A percentile compares a stretch with the other conserved stretches of the same genome.
phyloP scores from a whole-genome alignment of 2,797 vertebrate species.

The Yasuhikotakia modesta region DNA sequence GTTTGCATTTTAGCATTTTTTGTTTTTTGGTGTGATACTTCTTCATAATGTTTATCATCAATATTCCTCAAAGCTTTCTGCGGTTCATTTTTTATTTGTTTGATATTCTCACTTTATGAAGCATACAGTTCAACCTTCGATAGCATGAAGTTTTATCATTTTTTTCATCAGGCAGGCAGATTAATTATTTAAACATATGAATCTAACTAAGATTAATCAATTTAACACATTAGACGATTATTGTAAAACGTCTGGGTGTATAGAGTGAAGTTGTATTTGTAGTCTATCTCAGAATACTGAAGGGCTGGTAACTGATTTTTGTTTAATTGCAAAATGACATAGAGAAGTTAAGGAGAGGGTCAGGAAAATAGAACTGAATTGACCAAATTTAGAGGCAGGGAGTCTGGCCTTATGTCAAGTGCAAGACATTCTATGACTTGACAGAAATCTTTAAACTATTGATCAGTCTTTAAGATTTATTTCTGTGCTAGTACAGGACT shows the following conservation, averaged over 20 bases:
- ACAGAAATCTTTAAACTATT: constrained; percentile 25
- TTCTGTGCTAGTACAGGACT: constrained; percentile 10
- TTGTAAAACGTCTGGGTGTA: background rate
- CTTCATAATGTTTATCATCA: too few relatives aligned
- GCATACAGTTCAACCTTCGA: too few relatives aligned
- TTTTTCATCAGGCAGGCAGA: too few relatives aligned
- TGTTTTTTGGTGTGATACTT: background rate
- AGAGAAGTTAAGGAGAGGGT: too few relatives aligned
- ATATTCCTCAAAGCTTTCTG: background rate
- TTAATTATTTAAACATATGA: too few relatives aligned
- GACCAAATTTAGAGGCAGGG: background rate
- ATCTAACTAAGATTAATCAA: too few relatives aligned
- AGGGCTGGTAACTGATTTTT: background rate
- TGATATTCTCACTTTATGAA: too few relatives aligned
- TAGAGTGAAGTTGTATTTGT: background rate
- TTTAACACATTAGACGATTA: background rate
- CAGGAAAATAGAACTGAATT: too few relatives aligned
- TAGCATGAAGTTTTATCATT: too few relatives aligned
- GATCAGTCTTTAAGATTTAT: constrained; percentile 32
- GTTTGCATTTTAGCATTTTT: background rate
- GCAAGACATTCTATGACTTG: constrained; percentile 13
- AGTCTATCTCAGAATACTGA: background rate
- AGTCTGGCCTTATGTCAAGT: constrained; percentile 29
- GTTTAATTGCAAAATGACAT: too few relatives aligned
- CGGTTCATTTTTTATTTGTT: background rate